Evolutionary conservation across 2,888 invertebrate genomes (phyloP).

Genomic region (Onchidella celtica): DNA sequence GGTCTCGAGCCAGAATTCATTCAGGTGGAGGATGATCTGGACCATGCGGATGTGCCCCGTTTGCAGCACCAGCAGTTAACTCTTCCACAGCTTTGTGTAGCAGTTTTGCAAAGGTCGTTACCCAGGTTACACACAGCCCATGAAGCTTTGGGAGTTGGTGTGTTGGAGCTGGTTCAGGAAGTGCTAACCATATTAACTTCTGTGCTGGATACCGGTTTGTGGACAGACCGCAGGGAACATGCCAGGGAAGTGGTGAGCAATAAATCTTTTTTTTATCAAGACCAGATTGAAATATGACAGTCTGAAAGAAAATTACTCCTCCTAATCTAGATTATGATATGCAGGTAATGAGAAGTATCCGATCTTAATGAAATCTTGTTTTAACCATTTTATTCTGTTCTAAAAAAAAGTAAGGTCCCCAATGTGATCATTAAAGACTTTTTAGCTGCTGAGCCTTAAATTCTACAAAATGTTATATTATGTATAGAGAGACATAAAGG

Average conservation of each 20-base stretch:
- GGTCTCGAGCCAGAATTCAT: slow-evolving; percentile 58
- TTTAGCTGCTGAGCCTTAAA: too few relatives aligned
- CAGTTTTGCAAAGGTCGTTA: slow-evolving; percentile 68
- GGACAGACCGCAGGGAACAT: slow-evolving; percentile 71
- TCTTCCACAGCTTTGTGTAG: slow-evolving; percentile 74
- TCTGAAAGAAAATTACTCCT: too few relatives aligned
- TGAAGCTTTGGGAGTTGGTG: slow-evolving; percentile 59
- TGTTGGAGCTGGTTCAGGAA: slow-evolving; percentile 67
- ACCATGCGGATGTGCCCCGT: slow-evolving; percentile 70
- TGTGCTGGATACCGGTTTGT: slow-evolving; percentile 65
- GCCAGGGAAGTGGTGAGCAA: slow-evolving; percentile 72
- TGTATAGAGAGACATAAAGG: too few relatives aligned
- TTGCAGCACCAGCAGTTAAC: slow-evolving; percentile 76
- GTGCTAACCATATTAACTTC: slow-evolving; percentile 61
- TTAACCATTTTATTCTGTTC: not conserved
- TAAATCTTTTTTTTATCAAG: not conserved
- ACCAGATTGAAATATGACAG: too few relatives aligned
- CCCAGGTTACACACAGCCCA: slow-evolving; percentile 66
- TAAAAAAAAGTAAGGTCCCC: too few relatives aligned
- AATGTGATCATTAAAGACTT: too few relatives aligned
- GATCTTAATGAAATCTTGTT: not conserved
- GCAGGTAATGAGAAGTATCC: too few relatives aligned
- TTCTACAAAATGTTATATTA: too few relatives aligned
- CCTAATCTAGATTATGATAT: too few relatives aligned
- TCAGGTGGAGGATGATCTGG: slow-evolving; percentile 62